Evolutionary conservation across 2,888 invertebrate genomes (phyloP), one percentile per base, ranked within the genome.

Genomic region (Apoderus coryli): DNA sequence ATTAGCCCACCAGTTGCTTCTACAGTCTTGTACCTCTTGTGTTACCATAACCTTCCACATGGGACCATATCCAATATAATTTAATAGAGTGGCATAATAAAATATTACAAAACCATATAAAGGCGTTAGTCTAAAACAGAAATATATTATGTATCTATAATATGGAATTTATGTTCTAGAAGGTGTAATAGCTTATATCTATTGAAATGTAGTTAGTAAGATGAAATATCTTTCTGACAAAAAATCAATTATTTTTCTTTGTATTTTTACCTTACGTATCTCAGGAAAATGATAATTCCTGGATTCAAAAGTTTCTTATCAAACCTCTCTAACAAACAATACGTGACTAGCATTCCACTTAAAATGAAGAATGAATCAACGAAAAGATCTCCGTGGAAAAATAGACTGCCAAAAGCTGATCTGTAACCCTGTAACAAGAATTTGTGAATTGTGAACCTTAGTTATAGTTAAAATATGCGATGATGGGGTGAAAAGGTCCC

Each of bases 1-100:
- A 43, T 64, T 70, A 1, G 66, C 49, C 72, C 72, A 73, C 72
- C 73, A 72, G 46, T 68, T 69, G 32, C 60, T 52, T 14, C 61
- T 52, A 40, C 74, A 75, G 11, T 60, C 57, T 2, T 49, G 53
- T 0, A 61, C 60, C 37, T 73, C 70, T 1, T 44, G 50, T 0
- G 54, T 53, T n/a, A 67, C 50, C 2, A 63, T 57, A 2, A 57
- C 48, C 40, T 62, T 60, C 72, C 72, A 73, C 25, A 71, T 48
- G 0, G 73, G 72, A 0, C 73, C 73, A 2, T 59, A 56, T 0
- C 71, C 72, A 1, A 61, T 60, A 49, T 65, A 59, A 2, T 65
- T 63, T 25, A 61, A 62, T 15, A 70, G 52, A 0, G 69, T 64
- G 2, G 60, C 54, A 32, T 64, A 57, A 51, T 63, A 71, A 46